Conservation (phyloP, 2,113 vertebrate genomes). For the Pachyramphus minor region DNA sequence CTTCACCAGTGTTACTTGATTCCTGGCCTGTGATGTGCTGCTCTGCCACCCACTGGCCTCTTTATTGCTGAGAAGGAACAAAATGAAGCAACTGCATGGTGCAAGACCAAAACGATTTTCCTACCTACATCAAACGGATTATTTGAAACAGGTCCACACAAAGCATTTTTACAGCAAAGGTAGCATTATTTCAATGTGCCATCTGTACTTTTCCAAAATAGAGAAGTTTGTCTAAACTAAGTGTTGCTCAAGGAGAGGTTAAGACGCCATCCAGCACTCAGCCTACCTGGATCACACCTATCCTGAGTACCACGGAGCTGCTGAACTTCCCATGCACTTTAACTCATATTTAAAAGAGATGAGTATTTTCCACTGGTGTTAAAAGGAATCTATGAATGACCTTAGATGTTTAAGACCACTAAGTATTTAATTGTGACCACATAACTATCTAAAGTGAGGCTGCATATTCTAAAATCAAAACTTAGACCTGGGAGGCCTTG, state of each 20-base stretch:
- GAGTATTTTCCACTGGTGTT: background rate
- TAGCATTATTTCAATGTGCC: background rate
- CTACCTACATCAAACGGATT: background rate
- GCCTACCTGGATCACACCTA: background rate
- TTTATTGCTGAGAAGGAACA: background rate
- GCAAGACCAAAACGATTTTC: background rate
- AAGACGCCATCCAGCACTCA: background rate
- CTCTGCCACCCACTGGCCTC: constrained; percentile 27
- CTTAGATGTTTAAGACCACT: background rate
- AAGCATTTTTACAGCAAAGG: background rate
- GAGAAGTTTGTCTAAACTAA: background rate
- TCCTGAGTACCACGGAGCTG: background rate
- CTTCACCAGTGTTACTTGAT: background rate
- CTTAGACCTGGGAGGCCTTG: background rate
- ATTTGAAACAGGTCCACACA: background rate
- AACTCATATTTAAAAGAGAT: background rate
- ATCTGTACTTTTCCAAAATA: background rate
- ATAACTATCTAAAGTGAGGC: background rate
- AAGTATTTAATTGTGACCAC: background rate
- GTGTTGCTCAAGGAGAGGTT: background rate
- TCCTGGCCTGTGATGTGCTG: background rate
- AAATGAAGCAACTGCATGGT: background rate
- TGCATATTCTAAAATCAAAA: background rate
- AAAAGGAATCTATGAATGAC: background rate
- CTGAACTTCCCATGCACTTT: background rate